Percentiles rank a stretch among this genome's conserved stretches.
Evolutionary conservation across 2,888 invertebrate genomes (phyloP).

Genomic region (Macaria liturata): DNA sequence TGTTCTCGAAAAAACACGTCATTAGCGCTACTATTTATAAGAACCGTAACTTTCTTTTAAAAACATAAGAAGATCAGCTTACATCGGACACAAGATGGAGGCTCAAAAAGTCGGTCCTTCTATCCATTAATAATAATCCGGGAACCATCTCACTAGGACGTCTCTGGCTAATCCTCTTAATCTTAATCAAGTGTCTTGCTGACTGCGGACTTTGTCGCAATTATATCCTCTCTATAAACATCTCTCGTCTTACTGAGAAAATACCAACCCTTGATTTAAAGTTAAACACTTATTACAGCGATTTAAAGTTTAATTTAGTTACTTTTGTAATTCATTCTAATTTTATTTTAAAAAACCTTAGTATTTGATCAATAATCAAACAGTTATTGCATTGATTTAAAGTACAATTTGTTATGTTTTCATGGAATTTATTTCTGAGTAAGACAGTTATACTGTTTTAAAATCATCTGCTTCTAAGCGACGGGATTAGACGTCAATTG

Average conservation of each 20-base stretch:
- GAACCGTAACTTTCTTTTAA: background rate
- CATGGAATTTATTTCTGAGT: no score
- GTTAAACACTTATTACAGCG: no score
- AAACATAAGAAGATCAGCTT: background rate
- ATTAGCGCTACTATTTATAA: no score
- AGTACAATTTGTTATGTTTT: no score
- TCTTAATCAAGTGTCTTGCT: conserved; percentile 56
- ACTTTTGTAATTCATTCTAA: no score
- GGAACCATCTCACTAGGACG: conserved; percentile 46
- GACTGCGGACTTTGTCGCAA: conserved; percentile 46
- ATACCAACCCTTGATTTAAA: no score
- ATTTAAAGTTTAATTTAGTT: no score
- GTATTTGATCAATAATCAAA: no score
- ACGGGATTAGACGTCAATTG: conserved; percentile 21
- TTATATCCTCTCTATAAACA: conserved; percentile 30
- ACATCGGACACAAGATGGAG: background rate
- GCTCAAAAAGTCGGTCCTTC: conserved; percentile 43
- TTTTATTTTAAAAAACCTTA: no score
- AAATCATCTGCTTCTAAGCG: conserved; percentile 18
- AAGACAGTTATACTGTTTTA: background rate
- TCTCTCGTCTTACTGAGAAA: conserved; percentile 3
- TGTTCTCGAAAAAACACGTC: no score
- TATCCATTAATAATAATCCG: conserved; percentile 54
- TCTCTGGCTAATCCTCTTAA: conserved; percentile 51
- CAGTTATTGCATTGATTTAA: no score